Conservation (phyloP, 2,797 vertebrate genomes). For the Neosilurus mollespiculum region DNA sequence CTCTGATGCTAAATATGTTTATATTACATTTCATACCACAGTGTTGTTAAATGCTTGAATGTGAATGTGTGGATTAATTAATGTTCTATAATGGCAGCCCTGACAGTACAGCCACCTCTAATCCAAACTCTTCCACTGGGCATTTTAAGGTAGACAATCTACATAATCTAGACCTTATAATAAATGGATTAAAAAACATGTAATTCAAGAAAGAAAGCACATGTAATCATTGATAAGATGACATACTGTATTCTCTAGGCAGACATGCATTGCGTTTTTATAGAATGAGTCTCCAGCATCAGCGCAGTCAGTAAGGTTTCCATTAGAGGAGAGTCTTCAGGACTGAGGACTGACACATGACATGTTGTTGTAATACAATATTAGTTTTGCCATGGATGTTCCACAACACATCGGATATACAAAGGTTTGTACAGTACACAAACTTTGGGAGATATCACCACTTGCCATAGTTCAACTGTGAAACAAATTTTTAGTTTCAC, state of each 20-base stretch:
- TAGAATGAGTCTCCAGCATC: not conserved
- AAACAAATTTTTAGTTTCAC: not conserved
- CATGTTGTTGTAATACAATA: not conserved
- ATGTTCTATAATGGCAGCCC: not conserved
- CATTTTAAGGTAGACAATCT: not conserved
- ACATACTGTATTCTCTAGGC: not conserved
- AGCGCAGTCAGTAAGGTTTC: not conserved
- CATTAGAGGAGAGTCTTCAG: not conserved
- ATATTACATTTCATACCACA: not conserved
- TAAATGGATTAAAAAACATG: not conserved
- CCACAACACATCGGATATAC: not conserved
- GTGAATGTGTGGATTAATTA: not conserved
- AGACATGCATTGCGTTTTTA: not conserved
- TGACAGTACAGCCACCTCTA: not conserved
- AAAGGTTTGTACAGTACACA: not conserved
- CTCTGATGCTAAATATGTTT: not conserved
- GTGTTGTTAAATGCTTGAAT: not conserved
- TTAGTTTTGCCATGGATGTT: not conserved
- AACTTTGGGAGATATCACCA: not conserved
- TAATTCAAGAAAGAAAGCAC: not conserved
- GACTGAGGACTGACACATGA: not conserved
- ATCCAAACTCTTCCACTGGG: not conserved
- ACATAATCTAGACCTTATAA: not conserved
- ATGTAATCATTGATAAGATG: not conserved
- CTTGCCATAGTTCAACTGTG: not conserved